phyloP scores from a whole-genome alignment of 2,797 vertebrate genomes.

The Cyprinodon diabolis region DNA sequence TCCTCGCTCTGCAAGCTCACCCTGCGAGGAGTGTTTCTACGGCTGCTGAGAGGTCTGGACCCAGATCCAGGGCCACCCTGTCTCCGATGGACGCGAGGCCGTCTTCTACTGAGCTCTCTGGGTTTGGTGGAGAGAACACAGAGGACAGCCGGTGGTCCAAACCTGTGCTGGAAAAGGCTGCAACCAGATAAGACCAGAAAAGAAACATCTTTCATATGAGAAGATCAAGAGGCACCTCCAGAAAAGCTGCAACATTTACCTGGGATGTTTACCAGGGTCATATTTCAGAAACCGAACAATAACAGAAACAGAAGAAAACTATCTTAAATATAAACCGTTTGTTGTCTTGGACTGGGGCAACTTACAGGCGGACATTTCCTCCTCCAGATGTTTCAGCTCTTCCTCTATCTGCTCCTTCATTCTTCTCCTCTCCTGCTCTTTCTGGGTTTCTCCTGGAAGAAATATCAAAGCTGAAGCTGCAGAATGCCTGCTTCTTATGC shows the following conservation, averaged over 20 bases:
- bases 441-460: slow-evolving; percentile 58
- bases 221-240: no score
- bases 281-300: neutral
- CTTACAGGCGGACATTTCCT: slow-evolving; percentile 89
- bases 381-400: slow-evolving; percentile 87
- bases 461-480: slow-evolving; percentile 16
- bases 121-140: slow-evolving; percentile 89
- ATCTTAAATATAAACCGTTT: neutral
- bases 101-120: slow-evolving; percentile 91
- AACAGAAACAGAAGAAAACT: neutral
- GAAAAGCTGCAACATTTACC: neutral
- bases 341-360: slow-evolving; percentile 8
- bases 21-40: slow-evolving; percentile 84
- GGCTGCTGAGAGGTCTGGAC: slow-evolving; percentile 80
- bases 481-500: neutral
- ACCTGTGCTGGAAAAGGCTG: slow-evolving; percentile 86
- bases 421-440: slow-evolving; percentile 51
- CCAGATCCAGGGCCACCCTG: slow-evolving; percentile 81
- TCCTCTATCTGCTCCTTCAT: slow-evolving; percentile 89
- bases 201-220: neutral
- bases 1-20: slow-evolving; percentile 76
- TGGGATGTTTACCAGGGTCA: neutral
- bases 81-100: slow-evolving; percentile 87
- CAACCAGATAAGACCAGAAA: slow-evolving; percentile 17
- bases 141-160: slow-evolving; percentile 89